Percentiles rank a stretch among this genome's conserved stretches.
Conservation (phyloP, 2,113 vertebrate genomes). For the Strigops habroptila region DNA sequence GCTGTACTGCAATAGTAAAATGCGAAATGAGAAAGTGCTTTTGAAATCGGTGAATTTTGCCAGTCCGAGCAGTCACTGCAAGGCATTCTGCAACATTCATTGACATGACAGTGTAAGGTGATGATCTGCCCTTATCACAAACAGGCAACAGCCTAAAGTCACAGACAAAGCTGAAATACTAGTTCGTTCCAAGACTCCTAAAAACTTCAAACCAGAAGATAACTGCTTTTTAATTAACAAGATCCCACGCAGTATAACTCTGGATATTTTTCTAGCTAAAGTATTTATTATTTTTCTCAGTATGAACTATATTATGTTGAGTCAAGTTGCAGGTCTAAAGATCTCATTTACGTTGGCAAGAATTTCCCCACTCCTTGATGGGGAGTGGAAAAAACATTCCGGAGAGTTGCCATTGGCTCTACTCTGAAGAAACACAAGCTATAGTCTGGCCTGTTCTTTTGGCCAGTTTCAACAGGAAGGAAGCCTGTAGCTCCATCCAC, state of each 20-base stretch:
- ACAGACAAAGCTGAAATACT: background rate
- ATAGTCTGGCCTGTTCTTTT: constrained; percentile 12
- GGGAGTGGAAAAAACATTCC: constrained; percentile 50
- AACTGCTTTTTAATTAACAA: background rate
- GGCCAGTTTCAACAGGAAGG: constrained; percentile 36
- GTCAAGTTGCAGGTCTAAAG: constrained; percentile 21
- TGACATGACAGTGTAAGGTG: background rate
- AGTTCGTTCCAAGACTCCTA: background rate
- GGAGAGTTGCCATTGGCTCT: constrained; percentile 1
- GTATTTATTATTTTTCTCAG: background rate
- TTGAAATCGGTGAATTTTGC: background rate
- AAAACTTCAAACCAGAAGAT: background rate
- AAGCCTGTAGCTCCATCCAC: constrained; percentile 37
- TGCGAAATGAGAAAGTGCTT: background rate
- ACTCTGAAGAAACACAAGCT: constrained; percentile 30
- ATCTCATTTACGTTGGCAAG: constrained; percentile 38
- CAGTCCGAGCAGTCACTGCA: background rate
- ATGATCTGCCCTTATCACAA: constrained; percentile 35
- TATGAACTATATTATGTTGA: background rate
- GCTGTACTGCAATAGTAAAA: background rate
- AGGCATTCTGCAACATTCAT: background rate
- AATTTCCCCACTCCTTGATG: constrained; percentile 40
- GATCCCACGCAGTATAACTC: background rate
- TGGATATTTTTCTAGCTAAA: constrained; percentile 8
- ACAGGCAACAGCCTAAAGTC: background rate